Evolutionary conservation across 1,140 invertebrate species (phyloP).

Genomic region (Bombyx mandarina): DNA sequence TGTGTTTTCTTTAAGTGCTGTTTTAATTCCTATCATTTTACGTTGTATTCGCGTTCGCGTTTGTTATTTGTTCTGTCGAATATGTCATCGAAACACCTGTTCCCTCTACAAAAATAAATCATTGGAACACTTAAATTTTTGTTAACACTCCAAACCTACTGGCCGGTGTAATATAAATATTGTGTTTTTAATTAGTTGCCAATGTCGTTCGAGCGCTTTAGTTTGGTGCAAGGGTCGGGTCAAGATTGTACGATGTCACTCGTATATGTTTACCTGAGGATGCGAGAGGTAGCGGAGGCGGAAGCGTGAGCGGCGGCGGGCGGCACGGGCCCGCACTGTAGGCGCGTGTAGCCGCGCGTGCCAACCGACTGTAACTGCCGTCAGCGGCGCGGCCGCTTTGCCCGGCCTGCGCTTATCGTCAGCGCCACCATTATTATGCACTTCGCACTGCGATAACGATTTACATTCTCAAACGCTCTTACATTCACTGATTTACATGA

Average conservation of each 20-base stretch:
- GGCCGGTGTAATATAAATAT: conserved; percentile 11
- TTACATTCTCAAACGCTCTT: conserved; percentile 3
- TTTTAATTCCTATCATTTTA: too few relatives aligned
- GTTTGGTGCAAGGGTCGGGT: conserved; percentile 5
- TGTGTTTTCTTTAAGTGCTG: too few relatives aligned
- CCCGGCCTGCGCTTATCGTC: conserved; percentile 49
- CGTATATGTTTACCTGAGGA: conserved; percentile 44
- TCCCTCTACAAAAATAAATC: conserved; percentile 43
- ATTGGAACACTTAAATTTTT: conserved; percentile 35
- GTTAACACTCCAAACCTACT: conserved; percentile 37
- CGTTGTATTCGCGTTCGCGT: too few relatives aligned
- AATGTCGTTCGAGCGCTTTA: conserved; percentile 20
- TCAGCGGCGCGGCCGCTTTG: conserved; percentile 16
- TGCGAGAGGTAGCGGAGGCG: conserved; percentile 24
- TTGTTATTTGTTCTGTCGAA: conserved; percentile 8
- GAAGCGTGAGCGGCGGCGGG: conserved; percentile 33
- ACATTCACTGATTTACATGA: too few relatives aligned
- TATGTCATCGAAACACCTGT: conserved; percentile 31
- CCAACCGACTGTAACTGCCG: conserved; percentile 56
- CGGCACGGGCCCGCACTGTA: conserved; percentile 36
- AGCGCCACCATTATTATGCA: conserved; percentile 44
- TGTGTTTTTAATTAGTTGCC: conserved; percentile 16
- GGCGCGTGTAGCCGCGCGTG: conserved; percentile 54
- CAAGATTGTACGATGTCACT: conserved; percentile 8
- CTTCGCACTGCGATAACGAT: conserved; percentile 44